Conservation (phyloP, 2,888 invertebrate species). For the Cantharis rufa region DNA sequence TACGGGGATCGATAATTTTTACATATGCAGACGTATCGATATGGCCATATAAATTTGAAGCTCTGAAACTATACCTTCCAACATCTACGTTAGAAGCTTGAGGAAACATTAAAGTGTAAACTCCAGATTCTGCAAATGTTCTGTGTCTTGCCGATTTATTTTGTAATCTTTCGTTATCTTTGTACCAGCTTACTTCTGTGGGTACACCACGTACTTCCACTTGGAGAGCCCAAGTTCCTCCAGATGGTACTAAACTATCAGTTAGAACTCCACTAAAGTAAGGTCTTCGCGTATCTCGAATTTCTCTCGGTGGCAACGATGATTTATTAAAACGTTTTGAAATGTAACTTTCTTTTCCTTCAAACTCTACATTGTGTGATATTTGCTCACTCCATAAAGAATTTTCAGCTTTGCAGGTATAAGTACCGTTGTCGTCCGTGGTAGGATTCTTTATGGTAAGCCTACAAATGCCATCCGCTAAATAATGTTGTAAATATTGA, state of each 20-base stretch:
- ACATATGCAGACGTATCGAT: conserved; percentile 75
- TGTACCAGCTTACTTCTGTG: conserved; percentile 77
- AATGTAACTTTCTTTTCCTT: conserved; percentile 54
- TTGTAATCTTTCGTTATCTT: conserved; percentile 62
- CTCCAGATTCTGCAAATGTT: conserved; percentile 69
- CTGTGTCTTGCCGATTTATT: conserved; percentile 66
- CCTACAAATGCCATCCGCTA: conserved; percentile 75
- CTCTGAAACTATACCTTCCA: conserved; percentile 77
- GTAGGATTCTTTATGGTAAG: conserved; percentile 69
- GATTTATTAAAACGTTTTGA: conserved; percentile 49
- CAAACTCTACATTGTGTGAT: conserved; percentile 70
- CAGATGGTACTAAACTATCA: conserved; percentile 73
- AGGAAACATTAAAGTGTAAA: conserved; percentile 74
- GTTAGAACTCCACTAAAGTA: conserved; percentile 70
- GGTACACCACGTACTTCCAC: conserved; percentile 75
- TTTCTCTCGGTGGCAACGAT: conserved; percentile 7
- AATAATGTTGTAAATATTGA: conserved; percentile 68
- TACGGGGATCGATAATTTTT: conserved; percentile 66
- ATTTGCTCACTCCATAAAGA: conserved; percentile 75
- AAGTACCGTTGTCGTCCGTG: conserved; percentile 72
- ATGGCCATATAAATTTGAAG: conserved; percentile 73
- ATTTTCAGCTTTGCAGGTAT: conserved; percentile 77
- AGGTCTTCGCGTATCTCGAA: conserved; percentile 64
- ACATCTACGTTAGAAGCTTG: conserved; percentile 74
- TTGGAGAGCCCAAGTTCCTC: conserved; percentile 81